Evolutionary conservation across 1,140 invertebrate species (phyloP).

Genomic region (Tetraneura akinire): DNA sequence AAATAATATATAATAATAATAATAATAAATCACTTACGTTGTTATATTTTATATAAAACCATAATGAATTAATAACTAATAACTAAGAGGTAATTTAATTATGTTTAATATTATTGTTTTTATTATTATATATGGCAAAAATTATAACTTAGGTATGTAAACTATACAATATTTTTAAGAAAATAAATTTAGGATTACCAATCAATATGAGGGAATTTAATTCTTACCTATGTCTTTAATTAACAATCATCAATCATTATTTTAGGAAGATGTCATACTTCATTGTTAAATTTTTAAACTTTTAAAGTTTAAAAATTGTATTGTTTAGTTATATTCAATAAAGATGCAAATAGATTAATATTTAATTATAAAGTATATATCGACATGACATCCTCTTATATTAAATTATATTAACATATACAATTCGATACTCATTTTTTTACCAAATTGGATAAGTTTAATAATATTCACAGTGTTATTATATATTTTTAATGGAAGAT

Average conservation of each 20-base stretch:
- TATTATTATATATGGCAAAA: too few relatives aligned
- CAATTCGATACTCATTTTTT: not conserved
- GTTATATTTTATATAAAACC: too few relatives aligned
- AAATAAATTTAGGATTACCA: not conserved
- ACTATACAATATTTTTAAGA: too few relatives aligned
- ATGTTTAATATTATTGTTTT: too few relatives aligned
- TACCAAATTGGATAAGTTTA: not conserved
- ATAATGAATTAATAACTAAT: too few relatives aligned
- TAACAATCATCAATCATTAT: constrained; percentile 30
- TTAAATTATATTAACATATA: not conserved
- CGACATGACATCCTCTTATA: constrained; percentile 5
- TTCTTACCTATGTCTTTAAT: constrained; percentile 31
- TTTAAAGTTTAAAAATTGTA: not conserved
- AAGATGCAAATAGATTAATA: too few relatives aligned
- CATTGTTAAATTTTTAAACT: not conserved
- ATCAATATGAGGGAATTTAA: not conserved
- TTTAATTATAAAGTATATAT: not conserved
- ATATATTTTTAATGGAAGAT: too few relatives aligned
- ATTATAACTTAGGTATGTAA: too few relatives aligned
- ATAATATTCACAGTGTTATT: not conserved
- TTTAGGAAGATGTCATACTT: not conserved
- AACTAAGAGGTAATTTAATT: too few relatives aligned
- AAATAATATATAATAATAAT: too few relatives aligned
- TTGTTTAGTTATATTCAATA: not conserved
- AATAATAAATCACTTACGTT: too few relatives aligned